These are phyloP conservation scores for Boulengeromyrus knoepffleri DNA, from an alignment of 2,113 vertebrate species.

Conservation along the genomic window DNA sequence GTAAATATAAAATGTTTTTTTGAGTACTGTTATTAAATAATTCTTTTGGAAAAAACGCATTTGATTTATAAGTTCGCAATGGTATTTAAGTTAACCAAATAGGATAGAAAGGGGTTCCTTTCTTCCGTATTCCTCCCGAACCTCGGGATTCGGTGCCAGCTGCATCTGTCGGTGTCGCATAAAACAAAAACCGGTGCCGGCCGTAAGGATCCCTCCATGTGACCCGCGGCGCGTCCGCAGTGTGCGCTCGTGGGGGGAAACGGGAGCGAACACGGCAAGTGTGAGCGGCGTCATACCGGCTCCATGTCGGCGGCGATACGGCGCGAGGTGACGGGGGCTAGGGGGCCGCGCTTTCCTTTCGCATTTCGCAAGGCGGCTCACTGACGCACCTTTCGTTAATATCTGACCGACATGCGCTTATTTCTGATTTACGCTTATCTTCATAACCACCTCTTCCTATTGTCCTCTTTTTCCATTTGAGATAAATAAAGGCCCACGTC, in stretches of 20 bases:
- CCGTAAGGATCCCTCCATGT: not conserved
- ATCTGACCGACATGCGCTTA: not conserved
- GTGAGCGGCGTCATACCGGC: not conserved
- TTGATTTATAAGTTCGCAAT: not conserved
- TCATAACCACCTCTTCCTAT: not conserved
- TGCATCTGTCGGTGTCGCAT: not conserved
- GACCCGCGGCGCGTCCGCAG: not conserved
- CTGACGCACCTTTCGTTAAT: not conserved
- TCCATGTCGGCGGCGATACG: not conserved
- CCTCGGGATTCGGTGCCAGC: not conserved
- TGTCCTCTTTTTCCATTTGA: not conserved
- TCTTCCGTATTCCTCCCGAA: not conserved
- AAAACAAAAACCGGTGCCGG: not conserved
- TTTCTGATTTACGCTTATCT: not conserved
- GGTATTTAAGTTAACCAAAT: not conserved
- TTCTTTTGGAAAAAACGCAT: conserved; percentile 29
- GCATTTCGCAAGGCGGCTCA: not conserved
- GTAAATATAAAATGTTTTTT: conserved; percentile 28
- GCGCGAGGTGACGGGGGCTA: not conserved
- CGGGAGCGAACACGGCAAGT: not conserved
- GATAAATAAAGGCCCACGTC: not conserved
- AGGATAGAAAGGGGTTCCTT: not conserved
- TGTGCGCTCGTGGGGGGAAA: not conserved
- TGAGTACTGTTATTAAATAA: conserved; percentile 49
- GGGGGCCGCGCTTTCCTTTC: not conserved